Percentiles rank a stretch among this genome's conserved stretches.
phyloP scores from a whole-genome alignment of 2,797 vertebrate species.

The Onychomys torridus region DNA sequence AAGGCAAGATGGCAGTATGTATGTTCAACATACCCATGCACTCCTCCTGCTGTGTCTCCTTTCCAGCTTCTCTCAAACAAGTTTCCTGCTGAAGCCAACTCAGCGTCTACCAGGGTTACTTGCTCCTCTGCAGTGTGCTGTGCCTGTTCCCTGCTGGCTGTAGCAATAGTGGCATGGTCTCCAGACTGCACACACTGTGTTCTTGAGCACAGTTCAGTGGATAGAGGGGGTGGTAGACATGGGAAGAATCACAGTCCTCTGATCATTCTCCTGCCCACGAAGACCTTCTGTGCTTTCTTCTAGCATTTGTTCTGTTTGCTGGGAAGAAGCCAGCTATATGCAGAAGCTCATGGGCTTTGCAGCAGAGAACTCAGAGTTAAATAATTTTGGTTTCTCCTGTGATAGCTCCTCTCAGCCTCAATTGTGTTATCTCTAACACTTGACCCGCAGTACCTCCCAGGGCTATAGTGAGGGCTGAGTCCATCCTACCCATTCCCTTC shows the following conservation, averaged over 20 bases:
- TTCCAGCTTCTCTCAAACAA: not conserved
- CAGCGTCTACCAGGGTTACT: not conserved
- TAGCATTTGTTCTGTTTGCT: not conserved
- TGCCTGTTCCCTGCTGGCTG: not conserved
- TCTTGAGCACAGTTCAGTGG: not conserved
- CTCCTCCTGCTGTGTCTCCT: not conserved
- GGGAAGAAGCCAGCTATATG: not conserved
- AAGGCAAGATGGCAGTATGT: not conserved
- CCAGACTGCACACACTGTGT: not conserved
- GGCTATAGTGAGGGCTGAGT: not conserved
- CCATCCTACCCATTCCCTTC: not conserved
- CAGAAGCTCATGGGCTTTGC: slow-evolving; percentile 41
- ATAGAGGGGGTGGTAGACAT: not conserved
- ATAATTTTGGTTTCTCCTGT: not conserved
- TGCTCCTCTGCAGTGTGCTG: not conserved
- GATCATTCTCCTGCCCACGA: not conserved
- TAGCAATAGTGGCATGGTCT: not conserved
- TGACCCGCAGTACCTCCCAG: not conserved
- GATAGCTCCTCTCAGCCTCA: not conserved
- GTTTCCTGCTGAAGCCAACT: not conserved
- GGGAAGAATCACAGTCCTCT: not conserved
- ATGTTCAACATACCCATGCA: not conserved
- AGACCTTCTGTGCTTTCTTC: not conserved
- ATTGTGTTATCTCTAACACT: not conserved
- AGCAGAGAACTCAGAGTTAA: not conserved